Evolutionary conservation across 2,797 vertebrate species (phyloP).

Genomic region (Lagorchestes hirsutus): DNA sequence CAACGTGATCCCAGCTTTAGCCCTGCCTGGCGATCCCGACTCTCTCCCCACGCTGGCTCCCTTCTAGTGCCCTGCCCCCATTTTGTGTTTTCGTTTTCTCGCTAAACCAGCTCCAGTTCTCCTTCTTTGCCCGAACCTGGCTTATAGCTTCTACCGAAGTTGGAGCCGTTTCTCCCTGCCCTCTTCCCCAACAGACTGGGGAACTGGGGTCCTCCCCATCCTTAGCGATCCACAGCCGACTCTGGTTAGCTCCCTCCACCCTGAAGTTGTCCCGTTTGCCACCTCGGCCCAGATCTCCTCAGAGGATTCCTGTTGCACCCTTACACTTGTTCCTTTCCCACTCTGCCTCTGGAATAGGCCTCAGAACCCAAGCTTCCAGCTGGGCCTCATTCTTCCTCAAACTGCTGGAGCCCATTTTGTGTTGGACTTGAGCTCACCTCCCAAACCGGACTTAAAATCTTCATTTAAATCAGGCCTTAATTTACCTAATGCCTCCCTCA

Average conservation of each 20-base stretch:
- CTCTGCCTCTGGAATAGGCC: conserved; percentile 48
- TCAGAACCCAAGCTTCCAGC: conserved; percentile 20
- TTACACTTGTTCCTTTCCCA: conserved; percentile 24
- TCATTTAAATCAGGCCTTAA: not conserved
- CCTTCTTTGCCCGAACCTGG: not conserved
- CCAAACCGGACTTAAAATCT: conserved; percentile 35
- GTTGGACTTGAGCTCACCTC: not conserved
- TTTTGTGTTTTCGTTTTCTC: not conserved
- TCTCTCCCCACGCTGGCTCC: no score
- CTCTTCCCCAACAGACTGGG: not conserved
- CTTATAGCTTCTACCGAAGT: not conserved
- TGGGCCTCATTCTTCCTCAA: conserved; percentile 55
- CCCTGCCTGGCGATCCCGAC: no score
- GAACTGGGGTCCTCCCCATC: not conserved
- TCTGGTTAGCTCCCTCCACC: not conserved
- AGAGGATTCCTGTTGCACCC: not conserved
- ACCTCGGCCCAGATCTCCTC: conserved; percentile 3
- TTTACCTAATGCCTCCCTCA: conserved; percentile 18
- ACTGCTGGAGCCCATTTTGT: conserved; percentile 32
- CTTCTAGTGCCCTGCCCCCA: not conserved
- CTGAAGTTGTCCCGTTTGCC: conserved; percentile 27
- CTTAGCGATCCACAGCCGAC: not conserved
- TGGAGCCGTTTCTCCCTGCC: conserved; percentile 11
- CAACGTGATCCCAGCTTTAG: not conserved
- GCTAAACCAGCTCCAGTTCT: conserved; percentile 15